phyloP scores from a whole-genome alignment of 2,113 vertebrate genomes.

The Elaphurus davidianus region DNA sequence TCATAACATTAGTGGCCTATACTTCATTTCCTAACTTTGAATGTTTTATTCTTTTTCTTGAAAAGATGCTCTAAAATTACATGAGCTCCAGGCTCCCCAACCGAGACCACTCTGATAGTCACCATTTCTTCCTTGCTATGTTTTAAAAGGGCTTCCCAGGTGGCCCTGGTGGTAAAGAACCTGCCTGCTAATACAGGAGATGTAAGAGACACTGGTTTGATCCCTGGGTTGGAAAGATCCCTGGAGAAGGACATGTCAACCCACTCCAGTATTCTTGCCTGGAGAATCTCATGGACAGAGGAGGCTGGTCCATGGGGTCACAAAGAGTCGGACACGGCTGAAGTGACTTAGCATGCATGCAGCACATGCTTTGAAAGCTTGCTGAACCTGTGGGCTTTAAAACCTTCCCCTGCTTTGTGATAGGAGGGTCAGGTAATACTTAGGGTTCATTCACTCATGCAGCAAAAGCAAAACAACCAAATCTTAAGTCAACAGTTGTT shows the following conservation, averaged over 20 bases:
- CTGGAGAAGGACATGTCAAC: neutral
- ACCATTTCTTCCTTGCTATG: neutral
- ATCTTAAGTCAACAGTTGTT: neutral
- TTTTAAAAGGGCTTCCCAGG: neutral
- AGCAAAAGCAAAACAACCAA: neutral
- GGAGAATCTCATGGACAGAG: neutral
- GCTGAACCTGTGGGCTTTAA: neutral
- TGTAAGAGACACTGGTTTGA: neutral
- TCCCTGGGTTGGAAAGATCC: neutral
- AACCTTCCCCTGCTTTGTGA: neutral
- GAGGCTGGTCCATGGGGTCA: neutral
- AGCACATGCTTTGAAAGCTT: neutral
- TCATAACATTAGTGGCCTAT: neutral
- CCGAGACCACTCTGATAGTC: neutral
- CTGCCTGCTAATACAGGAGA: neutral
- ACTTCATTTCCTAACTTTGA: neutral
- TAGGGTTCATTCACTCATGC: neutral
- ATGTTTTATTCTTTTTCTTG: neutral
- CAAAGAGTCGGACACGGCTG: accelerated
- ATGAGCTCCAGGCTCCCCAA: neutral
- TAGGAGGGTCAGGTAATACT: neutral
- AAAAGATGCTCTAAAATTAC: neutral
- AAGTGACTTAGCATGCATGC: neutral
- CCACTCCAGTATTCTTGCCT: neutral
- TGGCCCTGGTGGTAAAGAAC: neutral